Evolutionary conservation across 2,113 vertebrate genomes (phyloP).

Genomic region (Rhombomys opimus): DNA sequence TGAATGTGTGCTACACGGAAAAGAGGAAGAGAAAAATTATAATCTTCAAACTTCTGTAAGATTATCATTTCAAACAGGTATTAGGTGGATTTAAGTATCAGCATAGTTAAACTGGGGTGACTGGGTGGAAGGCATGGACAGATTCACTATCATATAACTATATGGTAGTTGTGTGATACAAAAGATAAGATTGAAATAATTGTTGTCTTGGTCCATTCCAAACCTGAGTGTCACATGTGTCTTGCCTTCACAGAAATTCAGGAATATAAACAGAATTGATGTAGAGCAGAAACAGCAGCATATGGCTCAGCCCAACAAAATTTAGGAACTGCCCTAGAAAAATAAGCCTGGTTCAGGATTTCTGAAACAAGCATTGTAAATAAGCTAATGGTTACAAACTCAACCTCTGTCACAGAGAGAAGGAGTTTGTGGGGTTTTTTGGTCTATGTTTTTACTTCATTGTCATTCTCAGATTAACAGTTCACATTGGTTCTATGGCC

Average conservation of each 20-base stretch:
- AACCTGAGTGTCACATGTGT: not conserved
- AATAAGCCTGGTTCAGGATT: not conserved
- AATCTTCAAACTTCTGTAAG: not conserved
- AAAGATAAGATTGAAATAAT: not conserved
- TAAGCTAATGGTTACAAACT: not conserved
- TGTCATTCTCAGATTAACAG: not conserved
- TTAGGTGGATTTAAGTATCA: not conserved
- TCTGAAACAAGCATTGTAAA: not conserved
- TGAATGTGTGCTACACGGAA: not conserved
- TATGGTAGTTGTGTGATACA: accelerated
- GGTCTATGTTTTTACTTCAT: not conserved
- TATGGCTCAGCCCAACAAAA: not conserved
- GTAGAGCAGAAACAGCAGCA: not conserved
- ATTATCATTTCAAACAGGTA: not conserved
- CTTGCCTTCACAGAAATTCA: constrained; percentile 37
- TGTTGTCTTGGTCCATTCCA: not conserved
- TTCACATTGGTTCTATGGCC: constrained; percentile 10
- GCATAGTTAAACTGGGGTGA: not conserved
- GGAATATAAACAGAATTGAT: constrained; percentile 11
- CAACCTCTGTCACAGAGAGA: not conserved
- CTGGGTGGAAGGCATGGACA: not conserved
- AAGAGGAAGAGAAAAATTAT: not conserved
- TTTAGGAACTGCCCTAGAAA: not conserved
- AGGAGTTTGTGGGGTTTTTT: not conserved
- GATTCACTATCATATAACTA: not conserved